Base-by-base conservation (phyloP, 2,113 vertebrate genomes). In the Gavia stellata region DNA sequence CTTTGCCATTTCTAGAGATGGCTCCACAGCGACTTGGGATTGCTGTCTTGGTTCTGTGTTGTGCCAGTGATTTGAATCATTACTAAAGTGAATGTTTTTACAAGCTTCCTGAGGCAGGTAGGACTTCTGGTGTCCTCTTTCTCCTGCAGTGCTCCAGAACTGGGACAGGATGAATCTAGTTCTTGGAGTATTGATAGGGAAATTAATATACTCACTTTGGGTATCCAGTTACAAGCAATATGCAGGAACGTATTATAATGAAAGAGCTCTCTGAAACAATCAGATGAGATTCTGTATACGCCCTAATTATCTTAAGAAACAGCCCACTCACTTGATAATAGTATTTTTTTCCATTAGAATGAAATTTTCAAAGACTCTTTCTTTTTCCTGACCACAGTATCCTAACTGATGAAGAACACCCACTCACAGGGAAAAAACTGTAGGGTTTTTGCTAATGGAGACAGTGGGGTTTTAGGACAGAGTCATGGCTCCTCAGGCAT, bases 21-120 rank as follows among this genome's bases (percentile, higher is more conserved):
- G 20, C 8, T 23, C 10, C 44, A n/a, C 38, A 47, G n/a, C 0
- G 6, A 20, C 50, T 44, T 81, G 31, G 31, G 52, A 34, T 71
- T 56, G 20, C 38, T 47, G 6, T 53, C 55, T 83, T 0, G 0
- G 20, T 86, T 80, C n/a, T 90, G 10, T 0, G 0, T 23, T 56
- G n/a, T 67, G 55, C 14, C 33, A 21, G 13, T 63, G 42, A 23
- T 71, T 84, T 52, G 59, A 8, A 75, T 49, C 9, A 50, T 34
- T 26, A 29, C 6, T 62, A 33, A 65, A 75, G 19, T 20, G 28
- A 65, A 7, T 44, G 3, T 36, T 89, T 49, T 62, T 17, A 47
- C 9, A 74, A 45, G 13, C 33, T 71, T 94, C 45, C 38, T 21
- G 24, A 73, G 29, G 40, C 1, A 6, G 29, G 3, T 36, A 42